Evolutionary conservation across 1,140 invertebrate genomes (phyloP).

Genomic region (Listronotus oregonensis): DNA sequence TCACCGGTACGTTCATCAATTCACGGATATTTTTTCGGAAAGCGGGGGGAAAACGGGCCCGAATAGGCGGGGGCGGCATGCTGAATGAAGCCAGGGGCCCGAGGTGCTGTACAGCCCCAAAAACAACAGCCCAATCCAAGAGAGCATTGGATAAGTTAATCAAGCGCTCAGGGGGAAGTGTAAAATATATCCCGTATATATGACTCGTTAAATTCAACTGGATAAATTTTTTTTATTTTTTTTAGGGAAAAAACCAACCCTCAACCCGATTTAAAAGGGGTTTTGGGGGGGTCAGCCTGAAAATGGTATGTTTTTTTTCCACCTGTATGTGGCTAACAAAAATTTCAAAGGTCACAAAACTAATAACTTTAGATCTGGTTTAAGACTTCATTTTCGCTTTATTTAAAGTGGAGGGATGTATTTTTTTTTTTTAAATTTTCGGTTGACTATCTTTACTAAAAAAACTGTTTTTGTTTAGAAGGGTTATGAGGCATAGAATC

Average conservation of each 20-base stretch:
- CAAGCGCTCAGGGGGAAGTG: slow-evolving; percentile 29
- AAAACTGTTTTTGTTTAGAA: too few species aligned
- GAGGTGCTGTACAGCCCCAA: slow-evolving; percentile 9
- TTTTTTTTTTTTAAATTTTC: too few species aligned
- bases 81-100: slow-evolving; percentile 22
- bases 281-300: neutral
- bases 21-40: slow-evolving; percentile 92
- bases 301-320: slow-evolving; percentile 11
- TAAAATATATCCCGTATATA: neutral
- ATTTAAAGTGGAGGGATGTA: too few species aligned
- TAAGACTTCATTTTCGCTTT: too few species aligned
- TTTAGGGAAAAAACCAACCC: too few species aligned
- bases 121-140: slow-evolving; percentile 16
- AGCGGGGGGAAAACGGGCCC: slow-evolving; percentile 62
- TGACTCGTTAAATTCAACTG: too few species aligned
- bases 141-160: slow-evolving; percentile 40
- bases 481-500: too few species aligned
- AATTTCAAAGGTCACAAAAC: too few species aligned
- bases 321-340: too few species aligned
- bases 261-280: neutral
- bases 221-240: too few species aligned
- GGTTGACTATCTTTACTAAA: too few species aligned
- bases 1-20: slow-evolving; percentile 89
- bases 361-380: too few species aligned
- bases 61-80: neutral